phyloP scores from a whole-genome alignment of 1,140 invertebrate genomes.

The Drosophila sucinea region DNA sequence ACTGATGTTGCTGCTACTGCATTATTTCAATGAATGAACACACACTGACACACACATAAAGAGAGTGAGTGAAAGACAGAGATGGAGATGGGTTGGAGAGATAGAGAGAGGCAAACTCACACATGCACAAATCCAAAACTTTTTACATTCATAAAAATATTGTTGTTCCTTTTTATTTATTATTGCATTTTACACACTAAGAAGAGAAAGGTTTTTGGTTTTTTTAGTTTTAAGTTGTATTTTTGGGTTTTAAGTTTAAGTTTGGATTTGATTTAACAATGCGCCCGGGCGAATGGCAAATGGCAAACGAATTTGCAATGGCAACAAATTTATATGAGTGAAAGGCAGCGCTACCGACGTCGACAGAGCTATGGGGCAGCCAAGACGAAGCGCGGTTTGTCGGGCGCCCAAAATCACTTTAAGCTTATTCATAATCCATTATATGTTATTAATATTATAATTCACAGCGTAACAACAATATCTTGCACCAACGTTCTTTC shows the following conservation, averaged over 20 bases:
- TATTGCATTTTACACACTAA: slow-evolving; percentile 26
- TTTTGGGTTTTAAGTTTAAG: slow-evolving; percentile 20
- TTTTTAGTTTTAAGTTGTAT: slow-evolving; percentile 50
- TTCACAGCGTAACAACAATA: too few relatives aligned
- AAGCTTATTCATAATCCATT: too few relatives aligned
- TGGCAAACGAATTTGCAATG: slow-evolving; percentile 78
- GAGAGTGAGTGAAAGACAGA: not conserved
- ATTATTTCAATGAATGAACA: slow-evolving; percentile 76
- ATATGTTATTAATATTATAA: too few relatives aligned
- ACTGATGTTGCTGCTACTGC: slow-evolving; percentile 46
- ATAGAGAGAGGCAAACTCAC: slow-evolving; percentile 16
- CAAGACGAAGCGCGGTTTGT: not conserved
- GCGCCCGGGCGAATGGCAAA: slow-evolving; percentile 71
- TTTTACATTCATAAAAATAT: slow-evolving; percentile 72
- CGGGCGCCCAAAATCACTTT: not conserved
- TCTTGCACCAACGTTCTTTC: too few relatives aligned
- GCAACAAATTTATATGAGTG: slow-evolving; percentile 82
- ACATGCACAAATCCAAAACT: slow-evolving; percentile 43
- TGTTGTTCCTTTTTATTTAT: slow-evolving; percentile 41
- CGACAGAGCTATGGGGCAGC: not conserved
- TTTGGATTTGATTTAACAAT: slow-evolving; percentile 66
- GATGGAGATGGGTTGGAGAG: not conserved
- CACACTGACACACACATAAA: slow-evolving; percentile 16
- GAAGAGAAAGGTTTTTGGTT: slow-evolving; percentile 23
- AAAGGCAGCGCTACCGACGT: slow-evolving; percentile 73